phyloP scores from a whole-genome alignment of 1,140 invertebrate genomes.

The Ephestia elutella region DNA sequence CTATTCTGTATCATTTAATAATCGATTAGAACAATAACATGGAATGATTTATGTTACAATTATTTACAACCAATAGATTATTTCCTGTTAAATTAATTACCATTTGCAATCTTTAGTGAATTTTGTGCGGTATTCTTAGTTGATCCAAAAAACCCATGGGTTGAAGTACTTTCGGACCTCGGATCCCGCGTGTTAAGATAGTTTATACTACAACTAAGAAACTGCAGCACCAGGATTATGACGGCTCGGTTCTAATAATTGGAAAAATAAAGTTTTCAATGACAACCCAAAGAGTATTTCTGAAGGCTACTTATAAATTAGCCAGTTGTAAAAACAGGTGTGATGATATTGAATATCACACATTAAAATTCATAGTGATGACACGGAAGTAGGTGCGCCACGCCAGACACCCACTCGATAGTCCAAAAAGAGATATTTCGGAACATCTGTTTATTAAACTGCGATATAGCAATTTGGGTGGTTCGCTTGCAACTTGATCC shows the following conservation, averaged over 20 bases:
- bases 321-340: slow-evolving; percentile 18
- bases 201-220: too few species aligned
- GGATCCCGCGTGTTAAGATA: too few species aligned
- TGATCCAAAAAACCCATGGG: too few species aligned
- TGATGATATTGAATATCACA: slow-evolving; percentile 17
- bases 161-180: too few species aligned
- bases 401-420: neutral
- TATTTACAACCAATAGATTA: slow-evolving; percentile 18
- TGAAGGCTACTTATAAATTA: neutral
- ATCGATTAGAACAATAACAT: slow-evolving; percentile 37
- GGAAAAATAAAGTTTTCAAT: neutral
- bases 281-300: neutral
- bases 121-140: too few species aligned
- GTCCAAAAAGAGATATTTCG: slow-evolving; percentile 16
- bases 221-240: too few species aligned
- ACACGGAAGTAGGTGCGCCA: slow-evolving; percentile 16
- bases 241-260: too few species aligned
- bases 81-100: neutral
- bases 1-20: slow-evolving; percentile 36
- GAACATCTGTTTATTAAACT: slow-evolving; percentile 7
- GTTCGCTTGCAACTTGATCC: slow-evolving; percentile 31
- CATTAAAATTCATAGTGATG: slow-evolving; percentile 29
- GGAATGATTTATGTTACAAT: neutral
- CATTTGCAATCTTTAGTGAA: neutral
- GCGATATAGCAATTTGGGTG: slow-evolving; percentile 18